phyloP scores from a whole-genome alignment of 1,140 invertebrate species.

The Rhopalosiphum maidis region DNA sequence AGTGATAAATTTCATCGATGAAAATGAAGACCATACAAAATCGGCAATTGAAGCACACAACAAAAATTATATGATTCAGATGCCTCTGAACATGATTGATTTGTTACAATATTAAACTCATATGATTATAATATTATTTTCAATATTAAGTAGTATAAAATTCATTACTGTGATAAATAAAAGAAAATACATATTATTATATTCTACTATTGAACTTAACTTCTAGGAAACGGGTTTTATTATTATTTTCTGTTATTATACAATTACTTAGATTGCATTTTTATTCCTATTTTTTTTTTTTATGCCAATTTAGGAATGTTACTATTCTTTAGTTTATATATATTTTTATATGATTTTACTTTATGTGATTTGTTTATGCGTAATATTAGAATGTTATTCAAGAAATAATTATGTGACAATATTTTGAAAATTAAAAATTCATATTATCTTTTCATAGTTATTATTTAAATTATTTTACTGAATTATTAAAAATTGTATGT shows the following conservation, averaged over 20 bases:
- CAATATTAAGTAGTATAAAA: background rate
- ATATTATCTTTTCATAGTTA: background rate
- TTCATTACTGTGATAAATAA: background rate
- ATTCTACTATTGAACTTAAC: background rate
- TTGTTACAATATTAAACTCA: constrained; percentile 29
- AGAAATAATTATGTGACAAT: background rate
- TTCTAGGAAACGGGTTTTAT: background rate
- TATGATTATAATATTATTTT: background rate
- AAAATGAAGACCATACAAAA: constrained; percentile 89
- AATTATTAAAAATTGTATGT: background rate
- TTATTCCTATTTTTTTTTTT: background rate
- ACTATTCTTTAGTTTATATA: background rate
- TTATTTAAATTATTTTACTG: background rate
- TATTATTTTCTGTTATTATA: background rate
- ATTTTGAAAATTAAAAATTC: background rate
- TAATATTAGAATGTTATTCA: background rate
- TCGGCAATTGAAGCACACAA: constrained; percentile 98
- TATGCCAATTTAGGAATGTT: background rate
- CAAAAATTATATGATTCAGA: constrained; percentile 97
- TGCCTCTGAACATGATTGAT: constrained; percentile 99
- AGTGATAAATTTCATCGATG: constrained; percentile 98
- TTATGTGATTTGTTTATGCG: background rate
- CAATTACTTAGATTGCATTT: background rate
- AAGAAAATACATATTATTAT: background rate
- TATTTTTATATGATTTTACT: background rate